These are phyloP conservation scores for Drosophila subpulchrella DNA, from an alignment of 1,140 invertebrate species.

Conservation along the genomic window DNA sequence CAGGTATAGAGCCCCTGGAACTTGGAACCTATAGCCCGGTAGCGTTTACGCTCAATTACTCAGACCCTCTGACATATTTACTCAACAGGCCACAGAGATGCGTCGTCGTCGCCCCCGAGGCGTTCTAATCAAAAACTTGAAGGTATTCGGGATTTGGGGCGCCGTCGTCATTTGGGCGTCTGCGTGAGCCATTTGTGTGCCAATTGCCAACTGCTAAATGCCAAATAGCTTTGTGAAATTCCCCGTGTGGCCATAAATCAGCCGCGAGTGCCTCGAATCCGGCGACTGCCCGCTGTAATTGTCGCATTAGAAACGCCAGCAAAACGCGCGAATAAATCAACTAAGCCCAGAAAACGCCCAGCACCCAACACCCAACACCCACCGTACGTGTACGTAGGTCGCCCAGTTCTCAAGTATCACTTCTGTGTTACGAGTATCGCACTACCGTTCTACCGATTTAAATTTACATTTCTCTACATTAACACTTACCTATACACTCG, in stretches of 20 bases:
- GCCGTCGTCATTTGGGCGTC: slow-evolving; percentile 34
- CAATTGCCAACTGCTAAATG: slow-evolving; percentile 68
- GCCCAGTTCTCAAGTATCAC: slow-evolving; percentile 36
- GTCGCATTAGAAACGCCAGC: slow-evolving; percentile 80
- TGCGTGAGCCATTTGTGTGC: slow-evolving; percentile 64
- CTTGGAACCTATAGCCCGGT: neutral
- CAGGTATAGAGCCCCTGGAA: slow-evolving; percentile 7
- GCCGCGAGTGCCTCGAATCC: slow-evolving; percentile 69
- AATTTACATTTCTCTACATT: slow-evolving; percentile 27
- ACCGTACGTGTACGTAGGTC: slow-evolving; percentile 37
- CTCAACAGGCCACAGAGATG: slow-evolving; percentile 64
- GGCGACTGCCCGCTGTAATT: slow-evolving; percentile 67
- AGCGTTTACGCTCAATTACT: slow-evolving; percentile 73
- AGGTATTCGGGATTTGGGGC: slow-evolving; percentile 38
- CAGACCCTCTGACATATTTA: slow-evolving; percentile 72
- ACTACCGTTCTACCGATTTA: slow-evolving; percentile 25
- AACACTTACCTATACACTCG: slow-evolving; percentile 8
- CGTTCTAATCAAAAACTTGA: slow-evolving; percentile 66
- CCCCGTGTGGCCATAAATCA: slow-evolving; percentile 72
- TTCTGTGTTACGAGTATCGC: slow-evolving; percentile 17
- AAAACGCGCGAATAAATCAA: slow-evolving; percentile 76
- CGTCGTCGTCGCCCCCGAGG: slow-evolving; percentile 16
- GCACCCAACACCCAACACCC: slow-evolving; percentile 22
- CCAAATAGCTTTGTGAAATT: slow-evolving; percentile 71
- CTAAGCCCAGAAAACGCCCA: slow-evolving; percentile 47